Evolutionary conservation across 2,888 invertebrate genomes (phyloP).

Genomic region (Balanococcus diminutus): DNA sequence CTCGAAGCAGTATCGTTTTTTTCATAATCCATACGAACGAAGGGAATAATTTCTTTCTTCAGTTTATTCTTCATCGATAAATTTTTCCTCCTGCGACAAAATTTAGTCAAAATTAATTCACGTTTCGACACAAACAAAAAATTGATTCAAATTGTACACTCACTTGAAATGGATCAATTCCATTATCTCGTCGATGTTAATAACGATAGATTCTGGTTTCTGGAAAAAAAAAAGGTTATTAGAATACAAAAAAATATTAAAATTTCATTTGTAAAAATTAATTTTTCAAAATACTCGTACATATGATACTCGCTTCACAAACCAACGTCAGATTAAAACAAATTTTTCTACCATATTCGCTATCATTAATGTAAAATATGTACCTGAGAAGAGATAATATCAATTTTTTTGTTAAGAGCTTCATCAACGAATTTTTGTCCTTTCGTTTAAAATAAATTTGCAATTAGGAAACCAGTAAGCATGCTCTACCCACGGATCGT

Average conservation of each 20-base stretch:
- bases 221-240: not conserved
- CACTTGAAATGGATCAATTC: conserved; percentile 31
- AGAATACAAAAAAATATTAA: no score
- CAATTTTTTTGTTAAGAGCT: conserved; percentile 34
- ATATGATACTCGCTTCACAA: no score
- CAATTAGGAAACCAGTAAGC: conserved; percentile 90
- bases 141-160: not conserved
- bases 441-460: conserved; percentile 75
- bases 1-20: not conserved
- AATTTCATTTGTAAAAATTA: no score
- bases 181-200: conserved; percentile 30
- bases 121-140: not conserved
- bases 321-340: no score
- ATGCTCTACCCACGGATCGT: conserved; percentile 94
- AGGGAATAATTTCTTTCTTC: not conserved
- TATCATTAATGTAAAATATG: not conserved
- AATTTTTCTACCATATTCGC: no score
- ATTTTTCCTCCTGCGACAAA: not conserved
- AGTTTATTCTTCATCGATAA: not conserved
- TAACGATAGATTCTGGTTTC: not conserved
- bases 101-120: not conserved
- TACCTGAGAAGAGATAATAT: conserved; percentile 11
- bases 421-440: conserved; percentile 76
- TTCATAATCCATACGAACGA: not conserved
- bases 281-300: no score